A percentile compares a stretch with the other conserved stretches of the same genome.
These are phyloP conservation scores for Peromyscus maniculatus DNA, from an alignment of 2,113 vertebrate genomes.

Conservation along the genomic window DNA sequence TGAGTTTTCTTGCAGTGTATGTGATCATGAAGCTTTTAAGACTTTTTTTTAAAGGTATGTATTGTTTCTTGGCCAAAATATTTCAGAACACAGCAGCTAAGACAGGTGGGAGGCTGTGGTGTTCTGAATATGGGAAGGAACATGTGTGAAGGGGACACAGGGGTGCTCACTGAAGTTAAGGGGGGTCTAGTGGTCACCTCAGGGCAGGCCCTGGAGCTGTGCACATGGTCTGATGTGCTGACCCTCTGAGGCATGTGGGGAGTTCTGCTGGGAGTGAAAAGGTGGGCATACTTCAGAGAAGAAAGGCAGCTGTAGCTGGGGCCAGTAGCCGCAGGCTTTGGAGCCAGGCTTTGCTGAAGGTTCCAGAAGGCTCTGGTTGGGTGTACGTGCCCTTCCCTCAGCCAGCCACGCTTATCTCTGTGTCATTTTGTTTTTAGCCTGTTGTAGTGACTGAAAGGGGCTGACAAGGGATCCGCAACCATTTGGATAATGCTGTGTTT, in stretches of 20 bases:
- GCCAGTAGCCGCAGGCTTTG: accelerated
- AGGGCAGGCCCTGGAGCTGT: neutral
- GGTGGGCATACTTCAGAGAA: neutral
- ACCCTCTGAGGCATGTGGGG: accelerated
- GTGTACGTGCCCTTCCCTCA: accelerated
- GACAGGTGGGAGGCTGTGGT: neutral
- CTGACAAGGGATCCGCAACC: neutral
- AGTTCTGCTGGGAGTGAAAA: neutral
- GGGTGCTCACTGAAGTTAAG: accelerated
- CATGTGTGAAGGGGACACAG: neutral
- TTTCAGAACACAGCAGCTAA: neutral
- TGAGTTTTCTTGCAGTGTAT: neutral
- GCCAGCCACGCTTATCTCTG: neutral
- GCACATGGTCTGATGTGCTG: too few relatives aligned
- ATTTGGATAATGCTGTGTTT: neutral
- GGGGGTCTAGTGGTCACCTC: neutral
- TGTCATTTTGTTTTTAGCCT: neutral
- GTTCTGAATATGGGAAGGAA: neutral
- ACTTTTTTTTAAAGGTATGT: neutral
- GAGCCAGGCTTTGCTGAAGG: neutral
- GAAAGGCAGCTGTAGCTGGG: neutral
- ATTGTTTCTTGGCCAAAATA: neutral
- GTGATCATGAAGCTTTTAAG: neutral
- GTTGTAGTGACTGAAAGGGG: neutral
- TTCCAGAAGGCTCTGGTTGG: neutral